Conservation (phyloP, 2,113 vertebrate genomes). For the Nibea coibor region DNA sequence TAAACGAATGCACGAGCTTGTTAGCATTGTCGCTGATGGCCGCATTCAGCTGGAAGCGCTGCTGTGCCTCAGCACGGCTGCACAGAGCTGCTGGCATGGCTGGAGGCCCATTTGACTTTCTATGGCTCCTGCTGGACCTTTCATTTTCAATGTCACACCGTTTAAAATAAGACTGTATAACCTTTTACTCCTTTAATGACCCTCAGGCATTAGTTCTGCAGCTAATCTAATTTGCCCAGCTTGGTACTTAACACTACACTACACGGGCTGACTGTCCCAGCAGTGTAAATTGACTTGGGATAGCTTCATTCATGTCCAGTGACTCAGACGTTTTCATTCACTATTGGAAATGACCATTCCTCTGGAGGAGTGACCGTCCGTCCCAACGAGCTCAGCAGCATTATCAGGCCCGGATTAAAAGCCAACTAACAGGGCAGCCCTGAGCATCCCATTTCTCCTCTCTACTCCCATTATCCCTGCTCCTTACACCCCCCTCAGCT, state of each 20-base stretch:
- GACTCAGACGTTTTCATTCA: slow-evolving; percentile 3
- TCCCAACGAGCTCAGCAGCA: not conserved
- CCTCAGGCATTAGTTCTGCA: not conserved
- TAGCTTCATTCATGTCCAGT: not conserved
- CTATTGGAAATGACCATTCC: slow-evolving; percentile 12
- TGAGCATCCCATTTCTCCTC: not conserved
- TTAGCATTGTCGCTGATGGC: not conserved
- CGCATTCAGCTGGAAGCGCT: not conserved
- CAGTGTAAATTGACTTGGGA: not conserved
- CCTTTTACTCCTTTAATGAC: not conserved
- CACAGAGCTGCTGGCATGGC: not conserved
- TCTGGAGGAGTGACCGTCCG: slow-evolving; percentile 1
- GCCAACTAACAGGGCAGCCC: not conserved
- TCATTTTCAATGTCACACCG: not conserved
- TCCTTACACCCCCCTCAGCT: not conserved
- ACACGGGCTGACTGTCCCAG: not conserved
- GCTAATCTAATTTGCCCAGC: slow-evolving; percentile 5
- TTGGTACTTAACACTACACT: not conserved
- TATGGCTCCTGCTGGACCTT: not conserved
- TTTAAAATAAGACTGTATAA: not conserved
- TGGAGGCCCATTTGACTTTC: not conserved
- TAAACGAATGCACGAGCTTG: not conserved
- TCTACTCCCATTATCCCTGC: not conserved
- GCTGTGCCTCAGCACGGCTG: not conserved
- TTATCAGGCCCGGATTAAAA: slow-evolving; percentile 16